Evolutionary conservation across 2,797 vertebrate species (phyloP).

Genomic region (Pseudopleuronectes americanus): DNA sequence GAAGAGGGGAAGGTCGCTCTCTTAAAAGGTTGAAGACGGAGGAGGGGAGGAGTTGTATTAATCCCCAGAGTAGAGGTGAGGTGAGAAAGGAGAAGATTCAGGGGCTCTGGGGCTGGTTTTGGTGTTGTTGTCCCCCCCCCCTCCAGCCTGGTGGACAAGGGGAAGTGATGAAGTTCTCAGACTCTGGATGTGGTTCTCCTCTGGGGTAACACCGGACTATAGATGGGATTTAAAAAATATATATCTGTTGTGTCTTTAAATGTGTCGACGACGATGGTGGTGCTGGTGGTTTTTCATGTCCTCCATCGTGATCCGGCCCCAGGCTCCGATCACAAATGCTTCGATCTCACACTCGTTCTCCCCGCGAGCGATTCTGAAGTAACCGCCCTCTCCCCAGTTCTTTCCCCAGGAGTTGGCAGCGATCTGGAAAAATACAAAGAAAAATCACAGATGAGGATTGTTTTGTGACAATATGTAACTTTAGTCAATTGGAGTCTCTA

Average conservation of each 20-base stretch:
- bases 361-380: slow-evolving; percentile 93
- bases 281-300: slow-evolving; percentile 89
- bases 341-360: slow-evolving; percentile 96
- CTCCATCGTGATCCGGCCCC: slow-evolving; percentile 95
- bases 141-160: slow-evolving; percentile 29
- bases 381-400: slow-evolving; percentile 93
- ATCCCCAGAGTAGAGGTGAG: slow-evolving; percentile 31
- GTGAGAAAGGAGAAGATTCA: slow-evolving; percentile 21
- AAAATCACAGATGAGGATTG: no score
- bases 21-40: slow-evolving; percentile 18
- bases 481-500: no score
- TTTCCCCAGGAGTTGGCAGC: slow-evolving; percentile 98
- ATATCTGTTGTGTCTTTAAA: slow-evolving; percentile 62
- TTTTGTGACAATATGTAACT: no score
- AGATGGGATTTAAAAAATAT: slow-evolving; percentile 29
- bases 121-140: slow-evolving; percentile 14
- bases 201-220: slow-evolving; percentile 24
- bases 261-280: slow-evolving; percentile 72
- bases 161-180: slow-evolving; percentile 38
- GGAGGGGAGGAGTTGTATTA: slow-evolving; percentile 12
- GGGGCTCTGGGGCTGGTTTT: slow-evolving; percentile 24
- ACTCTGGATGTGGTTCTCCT: slow-evolving; percentile 37
- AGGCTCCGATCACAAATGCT: slow-evolving; percentile 93
- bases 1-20: slow-evolving; percentile 17
- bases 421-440: slow-evolving; percentile 77